These are phyloP conservation scores for Crioceris asparagi DNA, from an alignment of 2,888 invertebrate genomes.

Conservation along the genomic window DNA sequence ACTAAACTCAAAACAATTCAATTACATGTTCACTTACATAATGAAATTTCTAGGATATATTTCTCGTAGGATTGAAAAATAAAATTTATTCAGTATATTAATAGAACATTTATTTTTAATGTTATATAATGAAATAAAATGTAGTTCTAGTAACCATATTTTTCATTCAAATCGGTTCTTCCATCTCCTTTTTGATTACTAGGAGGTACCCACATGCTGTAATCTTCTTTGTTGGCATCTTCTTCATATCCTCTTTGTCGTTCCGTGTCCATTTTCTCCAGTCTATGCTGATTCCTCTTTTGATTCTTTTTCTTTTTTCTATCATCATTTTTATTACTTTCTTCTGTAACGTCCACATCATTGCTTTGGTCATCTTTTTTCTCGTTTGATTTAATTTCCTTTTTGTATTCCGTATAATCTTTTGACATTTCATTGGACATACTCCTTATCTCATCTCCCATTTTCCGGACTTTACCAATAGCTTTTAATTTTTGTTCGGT, in stretches of 20 bases:
- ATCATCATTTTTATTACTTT: constrained; percentile 8
- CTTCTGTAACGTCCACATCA: constrained; percentile 8
- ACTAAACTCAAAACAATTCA: no score
- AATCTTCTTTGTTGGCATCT: constrained; percentile 47
- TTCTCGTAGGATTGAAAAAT: no score
- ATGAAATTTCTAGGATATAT: no score
- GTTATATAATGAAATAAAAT: no score
- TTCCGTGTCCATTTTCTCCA: constrained; percentile 26
- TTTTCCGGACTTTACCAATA: constrained; percentile 22
- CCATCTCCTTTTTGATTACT: constrained; percentile 67
- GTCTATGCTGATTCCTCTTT: constrained; percentile 29
- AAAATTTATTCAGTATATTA: no score
- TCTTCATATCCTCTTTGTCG: constrained; percentile 33
- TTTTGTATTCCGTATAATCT: constrained; percentile 19
- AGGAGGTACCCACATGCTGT: constrained; percentile 72
- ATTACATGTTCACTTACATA: no score
- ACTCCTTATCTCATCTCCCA: constrained; percentile 22
- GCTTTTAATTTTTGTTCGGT: constrained; percentile 24
- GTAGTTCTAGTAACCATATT: constrained; percentile 67
- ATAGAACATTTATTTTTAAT: no score
- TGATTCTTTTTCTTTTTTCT: constrained; percentile 29
- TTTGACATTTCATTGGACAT: constrained; percentile 24
- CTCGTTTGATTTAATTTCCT: neutral
- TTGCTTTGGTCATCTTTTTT: constrained; percentile 2
- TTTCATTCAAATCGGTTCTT: constrained; percentile 62